Base-by-base conservation (phyloP, 30 jellyfish, hydroid and myxozoan species). In the Catostylus mosaicus region DNA sequence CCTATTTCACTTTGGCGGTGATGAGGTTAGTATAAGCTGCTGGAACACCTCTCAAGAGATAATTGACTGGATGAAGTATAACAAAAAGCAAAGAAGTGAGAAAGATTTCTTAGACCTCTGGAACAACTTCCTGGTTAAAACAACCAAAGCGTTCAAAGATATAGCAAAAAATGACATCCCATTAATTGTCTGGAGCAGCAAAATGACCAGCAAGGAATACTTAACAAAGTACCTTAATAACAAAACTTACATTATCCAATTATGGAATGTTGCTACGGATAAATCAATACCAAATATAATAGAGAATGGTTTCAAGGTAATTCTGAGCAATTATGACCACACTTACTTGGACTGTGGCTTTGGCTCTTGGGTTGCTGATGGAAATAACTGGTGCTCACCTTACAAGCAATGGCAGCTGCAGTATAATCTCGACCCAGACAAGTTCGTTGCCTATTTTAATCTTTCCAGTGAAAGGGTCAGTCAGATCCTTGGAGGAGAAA, bases 331-430 rank as follows among this genome's bases (percentile, higher is more conserved):
- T 35, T 83, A 73, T 32, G 86, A 83, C 67, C 86, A 71, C 20
- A 64, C 79, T 22, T 83, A 83, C 59, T 47, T 83, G 61, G 93
- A 83, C 73, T 83, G 93, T 36, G 93, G 93, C 33, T 71, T 83
- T 45, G 93, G 93, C 20, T 34, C 75, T 2, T 83, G 93, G 93
- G 93, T 83, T 22, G 75, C 86, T 19, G 86, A 83, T 57, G 93
- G 93, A 9, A 83, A 83, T 37, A 83, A 83, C 76, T 83, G 93
- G 93, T 83, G 93, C 74, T 69, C 93, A 27, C 93, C 93, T 0
- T 83, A 83, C 60, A 83, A 83, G 48, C 84, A 83, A 23, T 83
- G 93, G 93, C 86, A 83, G 45, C 31, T 70, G 67, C 83, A 62
- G 62, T 83, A 83, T 33, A 73, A 83, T 40, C 80, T 70, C 59